Base-by-base conservation (phyloP, 2,113 vertebrate species). In the Brachyhypopomus occidentalis region DNA sequence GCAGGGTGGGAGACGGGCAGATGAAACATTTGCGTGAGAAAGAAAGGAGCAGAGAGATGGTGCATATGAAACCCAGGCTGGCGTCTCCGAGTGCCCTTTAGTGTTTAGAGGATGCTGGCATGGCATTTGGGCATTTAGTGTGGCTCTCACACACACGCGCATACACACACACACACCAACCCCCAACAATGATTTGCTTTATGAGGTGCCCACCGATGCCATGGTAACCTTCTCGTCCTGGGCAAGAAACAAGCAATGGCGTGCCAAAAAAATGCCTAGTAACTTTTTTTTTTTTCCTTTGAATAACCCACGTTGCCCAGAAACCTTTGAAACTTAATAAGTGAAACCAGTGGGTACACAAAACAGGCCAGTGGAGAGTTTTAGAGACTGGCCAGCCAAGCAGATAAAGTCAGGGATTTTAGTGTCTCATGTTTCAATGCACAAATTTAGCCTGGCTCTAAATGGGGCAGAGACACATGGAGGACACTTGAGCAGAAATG, bases 261-360 rank as follows among this genome's bases (percentile, higher is more conserved):
- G 89, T 92, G 94, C 94, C 94, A 94, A 92, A 92, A 87, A 92
- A 94, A 92, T 92, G 92, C 94, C 92, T 84, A 89, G 89, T 88
- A 86, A 90, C 89, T 88, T 91, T 86, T 88, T 87, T 84, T 88
- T 87, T 86, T 83, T 56, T 71, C 64, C 67, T 77, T 88, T 86
- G 88, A 85, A 88, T 82, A 82, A 91, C 89, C 91, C 92, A 90
- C 82, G 92, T 93, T 94, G 92, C 92, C 92, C 92, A 91, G 92
- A 91, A 94, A 93, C 92, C 92, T 94, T 94, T 93, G 91, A 94
- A 93, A 93, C 89, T 88, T 93, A 93, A 92, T 94, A 93, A 92
- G 93, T 92, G 91, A 93, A 91, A 91, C 88, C 90, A 91, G 92
- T 91, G 92, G 89, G 88, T 89, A 90, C 91, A 91, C 89, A 92